Evolutionary conservation across 2,113 vertebrate species (phyloP), one percentile per base, ranked within the genome.

Genomic region (Gasterosteus nipponicus): DNA sequence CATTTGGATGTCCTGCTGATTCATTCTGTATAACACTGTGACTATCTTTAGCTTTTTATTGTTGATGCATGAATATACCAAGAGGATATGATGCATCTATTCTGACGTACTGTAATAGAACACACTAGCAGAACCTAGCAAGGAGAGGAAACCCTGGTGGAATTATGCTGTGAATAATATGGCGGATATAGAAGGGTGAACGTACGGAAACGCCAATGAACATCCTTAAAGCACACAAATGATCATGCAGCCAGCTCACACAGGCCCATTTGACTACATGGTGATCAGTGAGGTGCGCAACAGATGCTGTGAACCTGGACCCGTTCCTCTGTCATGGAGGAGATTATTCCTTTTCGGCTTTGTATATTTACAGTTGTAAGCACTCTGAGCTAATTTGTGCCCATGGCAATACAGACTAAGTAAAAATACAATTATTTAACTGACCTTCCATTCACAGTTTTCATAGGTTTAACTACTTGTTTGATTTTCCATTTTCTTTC

Each of bases 71-170:
- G 10, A 12, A 61, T 57, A 14, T 42, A 78, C 65, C 54, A 80
- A 69, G 80, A 67, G 53, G 69, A 75, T 82, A 61, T 58, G 57
- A 62, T 73, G 59, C 31, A 49, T 72, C 62, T 72, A 9, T 61
- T 65, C 7, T 68, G 64, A 19, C 0, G 6, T 44, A 71, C 35
- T 47, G 59, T 1, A 4, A 41, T 31, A 26, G 12, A 6, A 65
- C 49, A 29, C 22, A 53, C 18, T 10, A 3, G 39, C 14, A 70
- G 41, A 16, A 33, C 1, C n/a, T 33, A 56, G 53, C 22, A 49
- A 38, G 39, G 18, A 69, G 51, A 64, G 10, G 14, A 56, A 61
- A 58, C 4, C 16, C 49, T 3, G 15, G 6, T 2, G 12, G 53
- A 56, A 29, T 58, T 15, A 26, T 39, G 51, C 5, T 73, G 1